Evolutionary conservation across 2,797 vertebrate species (phyloP).

Genomic region (Gephyroberyx darwinii): DNA sequence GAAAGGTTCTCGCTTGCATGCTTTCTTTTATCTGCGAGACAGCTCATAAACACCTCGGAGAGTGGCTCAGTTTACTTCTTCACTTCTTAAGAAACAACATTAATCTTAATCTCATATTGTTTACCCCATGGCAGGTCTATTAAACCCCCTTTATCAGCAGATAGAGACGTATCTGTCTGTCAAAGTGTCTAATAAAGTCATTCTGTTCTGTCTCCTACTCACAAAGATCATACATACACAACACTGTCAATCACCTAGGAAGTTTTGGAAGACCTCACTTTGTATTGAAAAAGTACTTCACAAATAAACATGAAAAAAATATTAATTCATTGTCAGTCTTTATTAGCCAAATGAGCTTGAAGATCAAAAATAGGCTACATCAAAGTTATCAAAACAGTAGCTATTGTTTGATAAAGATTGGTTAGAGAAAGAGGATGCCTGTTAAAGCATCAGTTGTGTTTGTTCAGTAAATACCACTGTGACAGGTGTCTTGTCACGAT

Average conservation of each 20-base stretch:
- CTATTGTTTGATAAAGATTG: too few relatives aligned
- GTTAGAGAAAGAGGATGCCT: too few relatives aligned
- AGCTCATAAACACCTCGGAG: conserved; percentile 25
- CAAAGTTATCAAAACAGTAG: too few relatives aligned
- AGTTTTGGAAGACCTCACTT: too few relatives aligned
- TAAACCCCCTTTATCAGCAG: conserved; percentile 49
- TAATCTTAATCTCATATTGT: conserved; percentile 62
- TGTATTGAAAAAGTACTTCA: too few relatives aligned
- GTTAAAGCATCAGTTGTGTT: too few relatives aligned
- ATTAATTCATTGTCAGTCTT: too few relatives aligned
- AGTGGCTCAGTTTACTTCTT: conserved; percentile 42
- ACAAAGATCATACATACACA: conserved; percentile 18
- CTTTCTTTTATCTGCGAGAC: background rate
- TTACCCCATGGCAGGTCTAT: conserved; percentile 45
- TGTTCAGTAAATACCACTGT: too few relatives aligned
- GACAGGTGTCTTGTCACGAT: too few relatives aligned
- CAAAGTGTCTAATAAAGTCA: conserved; percentile 51
- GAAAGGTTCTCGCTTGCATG: background rate
- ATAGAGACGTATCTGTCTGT: conserved; percentile 51
- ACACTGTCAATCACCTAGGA: background rate
- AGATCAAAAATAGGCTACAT: too few relatives aligned
- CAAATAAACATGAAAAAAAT: too few relatives aligned
- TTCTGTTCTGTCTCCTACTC: conserved; percentile 19
- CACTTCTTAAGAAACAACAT: conserved; percentile 60
- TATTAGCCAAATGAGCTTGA: too few relatives aligned